A percentile compares a stretch with the other conserved stretches of the same genome.
Evolutionary conservation across 2,888 invertebrate species (phyloP).

Genomic region (Agrotis puta): DNA sequence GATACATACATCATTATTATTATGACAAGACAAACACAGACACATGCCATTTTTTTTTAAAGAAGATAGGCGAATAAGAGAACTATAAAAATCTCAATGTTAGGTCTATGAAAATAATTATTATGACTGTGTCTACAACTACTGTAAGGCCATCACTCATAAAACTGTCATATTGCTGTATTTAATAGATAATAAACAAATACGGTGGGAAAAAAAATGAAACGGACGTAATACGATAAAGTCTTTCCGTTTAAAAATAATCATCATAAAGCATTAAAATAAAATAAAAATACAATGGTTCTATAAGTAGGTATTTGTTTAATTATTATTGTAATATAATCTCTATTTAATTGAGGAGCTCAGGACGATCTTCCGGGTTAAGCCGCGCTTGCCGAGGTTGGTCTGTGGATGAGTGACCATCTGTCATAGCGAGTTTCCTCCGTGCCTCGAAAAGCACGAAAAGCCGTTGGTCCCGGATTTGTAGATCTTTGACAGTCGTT

Average conservation of each 20-base stretch:
- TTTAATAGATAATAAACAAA: conserved; percentile 5
- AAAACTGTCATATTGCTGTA: not conserved
- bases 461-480: no score
- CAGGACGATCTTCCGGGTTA: no score
- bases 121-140: not conserved
- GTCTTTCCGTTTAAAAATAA: conserved; percentile 19
- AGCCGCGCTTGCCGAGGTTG: no score
- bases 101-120: not conserved
- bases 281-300: no score
- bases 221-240: conserved; percentile 32
- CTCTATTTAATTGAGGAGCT: no score
- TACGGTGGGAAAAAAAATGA: conserved; percentile 29
- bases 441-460: no score
- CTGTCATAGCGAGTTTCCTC: no score
- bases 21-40: not conserved
- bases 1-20: no score
- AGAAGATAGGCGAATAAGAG: not conserved
- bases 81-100: not conserved
- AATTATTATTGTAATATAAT: not conserved
- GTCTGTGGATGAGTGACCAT: no score
- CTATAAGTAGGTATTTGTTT: no score
- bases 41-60: not conserved
- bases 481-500: no score
- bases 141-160: not conserved
- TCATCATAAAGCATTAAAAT: conserved; percentile 3